Evolutionary conservation across 2,113 vertebrate species (phyloP), one percentile per base, ranked within the genome.

Genomic region (Blennius ocellaris): DNA sequence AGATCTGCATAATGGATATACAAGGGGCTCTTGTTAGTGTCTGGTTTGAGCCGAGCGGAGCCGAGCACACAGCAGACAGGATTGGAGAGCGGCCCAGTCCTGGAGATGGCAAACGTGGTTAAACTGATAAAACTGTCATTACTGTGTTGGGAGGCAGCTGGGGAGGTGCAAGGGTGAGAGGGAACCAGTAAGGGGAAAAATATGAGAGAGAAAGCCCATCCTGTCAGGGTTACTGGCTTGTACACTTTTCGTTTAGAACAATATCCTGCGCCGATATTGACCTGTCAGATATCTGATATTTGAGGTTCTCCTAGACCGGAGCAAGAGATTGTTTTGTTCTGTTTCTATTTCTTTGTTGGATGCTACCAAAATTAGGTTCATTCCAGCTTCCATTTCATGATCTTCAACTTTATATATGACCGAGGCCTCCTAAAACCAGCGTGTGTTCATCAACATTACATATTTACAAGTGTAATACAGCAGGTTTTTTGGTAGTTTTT

Each of bases 101-200:
- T 74, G 82, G 84, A 88, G 66, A 89, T 76, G 85, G 81, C 76
- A 82, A 85, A 83, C 80, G 80, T 91, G 88, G 87, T 80, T 83
- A 74, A 88, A 90, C 90, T 88, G 90, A 89, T 90, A 88, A 91
- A 90, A 86, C 84, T 90, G 87, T 89, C 85, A 89, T 92, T 80
- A 80, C 74, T n/a, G 58, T 66, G 84, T 77, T 73, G 68, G 21
- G 69, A 75, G 80, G 76, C 77, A 85, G 75, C 75, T 72, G 78
- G 70, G 12, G 51, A 77, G 82, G 80, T 73, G 85, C 63, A 52
- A 76, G 70, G 51, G 67, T 0, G 53, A 74, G 76, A 71, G 67
- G 70, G 67, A 58, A 56, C 11, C 40, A 50, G 59, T 37, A 30
- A 54, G 49, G 59, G 48, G 48, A 73, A 48, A 57, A 61, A 72